phyloP scores from a whole-genome alignment of 2,113 vertebrate species.

The Paratilapia polleni region DNA sequence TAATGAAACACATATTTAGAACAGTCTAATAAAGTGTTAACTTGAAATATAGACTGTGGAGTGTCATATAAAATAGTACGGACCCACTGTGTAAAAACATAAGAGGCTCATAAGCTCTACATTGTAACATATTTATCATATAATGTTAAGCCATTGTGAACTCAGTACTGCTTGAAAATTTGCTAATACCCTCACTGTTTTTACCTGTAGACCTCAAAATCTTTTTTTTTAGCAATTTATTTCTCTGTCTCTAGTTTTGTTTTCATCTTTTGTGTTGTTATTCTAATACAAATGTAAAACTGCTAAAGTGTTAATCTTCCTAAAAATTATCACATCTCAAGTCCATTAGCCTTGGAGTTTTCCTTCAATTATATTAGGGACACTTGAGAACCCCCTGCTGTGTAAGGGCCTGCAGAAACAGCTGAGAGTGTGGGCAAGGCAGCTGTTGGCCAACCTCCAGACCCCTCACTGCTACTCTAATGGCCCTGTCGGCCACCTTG shows the following conservation, averaged over 20 bases:
- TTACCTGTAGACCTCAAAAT: not conserved
- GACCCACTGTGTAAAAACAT: not conserved
- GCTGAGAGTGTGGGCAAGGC: constrained; percentile 62
- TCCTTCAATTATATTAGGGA: constrained; percentile 60
- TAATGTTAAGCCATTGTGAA: no score
- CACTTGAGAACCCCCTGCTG: constrained; percentile 65
- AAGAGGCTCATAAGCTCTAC: not conserved
- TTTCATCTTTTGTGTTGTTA: not conserved
- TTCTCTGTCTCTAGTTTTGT: not conserved
- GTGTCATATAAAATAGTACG: no score
- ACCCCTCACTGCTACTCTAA: constrained; percentile 70
- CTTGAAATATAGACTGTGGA: not conserved
- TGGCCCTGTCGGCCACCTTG: constrained; percentile 62
- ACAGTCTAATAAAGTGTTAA: not conserved
- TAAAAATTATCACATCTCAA: constrained; percentile 47
- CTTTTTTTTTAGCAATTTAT: not conserved
- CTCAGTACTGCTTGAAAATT: no score
- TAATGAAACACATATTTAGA: not conserved
- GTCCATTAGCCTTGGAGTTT: constrained; percentile 73
- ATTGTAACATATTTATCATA: no score
- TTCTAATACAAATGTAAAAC: not conserved
- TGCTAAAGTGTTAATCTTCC: constrained; percentile 18
- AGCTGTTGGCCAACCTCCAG: constrained; percentile 69
- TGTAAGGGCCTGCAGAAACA: constrained; percentile 43
- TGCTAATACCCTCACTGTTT: not conserved